Evolutionary conservation across 2,113 vertebrate genomes (phyloP), one percentile per base, ranked within the genome.

Genomic region (Austrofundulus limnaeus): DNA sequence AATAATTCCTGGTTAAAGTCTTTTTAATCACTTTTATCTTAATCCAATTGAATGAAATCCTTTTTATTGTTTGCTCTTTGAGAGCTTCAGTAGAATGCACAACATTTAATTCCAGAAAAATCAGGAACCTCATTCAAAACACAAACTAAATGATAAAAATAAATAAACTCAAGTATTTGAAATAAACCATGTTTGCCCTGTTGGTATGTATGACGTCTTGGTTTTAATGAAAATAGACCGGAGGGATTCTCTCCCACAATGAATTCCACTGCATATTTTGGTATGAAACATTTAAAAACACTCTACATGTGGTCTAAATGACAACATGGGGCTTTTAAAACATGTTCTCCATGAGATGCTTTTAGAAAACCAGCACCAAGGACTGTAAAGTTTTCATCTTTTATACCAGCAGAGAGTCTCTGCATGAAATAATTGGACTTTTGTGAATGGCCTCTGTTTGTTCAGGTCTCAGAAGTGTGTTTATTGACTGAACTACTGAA

Each of bases 371-470:
- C 15, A 17, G 54, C 23, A 39, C 24, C 31, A 4, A n/a, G n/a
- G n/a, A 43, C 53, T 73, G 15, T 68, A 49, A 28, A 58, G 42
- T 53, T 37, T 52, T 52, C 19, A 0, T 53, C 11, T 20, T 57
- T 64, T 31, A 43, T 28, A 42, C 24, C 13, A 49, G 64, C 34
- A 4, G 12, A 19, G 37, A 47, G 14, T 43, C 52, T 10, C 39
- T 54, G n/a, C 31, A 20, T 73, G 55, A 68, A 75, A 77, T 82
- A 86, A 86, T 77, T 81, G 66, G 65, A 56, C 19, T 10, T 20
- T 21, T 72, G 69, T 61, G 69, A 74, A 56, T 21, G 45, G 16
- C 59, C 43, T 43, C 45, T 62, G 16, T 13, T 47, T 53, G 31
- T 61, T 79, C 52, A 39, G 72, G 54, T 64, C 61, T 75, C 53